Base-by-base conservation (phyloP, 2,888 invertebrate genomes). In the Apamea epomidion region DNA sequence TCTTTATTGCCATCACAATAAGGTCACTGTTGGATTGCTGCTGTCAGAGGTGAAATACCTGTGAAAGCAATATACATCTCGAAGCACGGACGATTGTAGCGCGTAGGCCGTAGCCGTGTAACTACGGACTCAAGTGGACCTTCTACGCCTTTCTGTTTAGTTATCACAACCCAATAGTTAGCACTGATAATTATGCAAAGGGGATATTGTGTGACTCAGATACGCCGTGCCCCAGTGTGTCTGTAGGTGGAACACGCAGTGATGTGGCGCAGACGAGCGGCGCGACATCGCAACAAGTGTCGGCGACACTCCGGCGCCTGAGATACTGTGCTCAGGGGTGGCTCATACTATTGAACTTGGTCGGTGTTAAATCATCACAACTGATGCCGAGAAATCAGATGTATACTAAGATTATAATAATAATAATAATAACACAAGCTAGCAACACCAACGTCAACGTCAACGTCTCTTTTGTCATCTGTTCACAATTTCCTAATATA, bases 301-400 rank as follows among this genome's bases (percentile, higher is more conserved):
- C 82, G 88, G 86, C 95, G 95, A 89, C 95, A 91, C 91, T 91
- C 91, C 89, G 95, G 95, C 95, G 95, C 95, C 95, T 37, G 5
- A 12, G 29, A 42, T 42, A 37, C 83, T 58, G 14, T 37, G 29
- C 51, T 29, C 45, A 88, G 86, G 85, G 85, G 7, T 86, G 82
- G 0, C 82, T 48, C n/a, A 8, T 18, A 32, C 45, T 32, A 37
- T 21, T 58, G 18, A 58, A 29, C 18, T 16, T 37, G 16, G 42
- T 10, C 25, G 29, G 10, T 32, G 29, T 32, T 42, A 4, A 29
- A 45, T 3, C 25, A 32, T 32, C 18, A 48, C 32, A 21, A 32
- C 32, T 64, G 10, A 32, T 76, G n/a, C 16, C 21, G 58, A 62
- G 21, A 16, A 37, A 48, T 37, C 10, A 18, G 8, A 37, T 72